Evolutionary conservation across 2,113 vertebrate species (phyloP).

Genomic region (Blennius ocellaris): DNA sequence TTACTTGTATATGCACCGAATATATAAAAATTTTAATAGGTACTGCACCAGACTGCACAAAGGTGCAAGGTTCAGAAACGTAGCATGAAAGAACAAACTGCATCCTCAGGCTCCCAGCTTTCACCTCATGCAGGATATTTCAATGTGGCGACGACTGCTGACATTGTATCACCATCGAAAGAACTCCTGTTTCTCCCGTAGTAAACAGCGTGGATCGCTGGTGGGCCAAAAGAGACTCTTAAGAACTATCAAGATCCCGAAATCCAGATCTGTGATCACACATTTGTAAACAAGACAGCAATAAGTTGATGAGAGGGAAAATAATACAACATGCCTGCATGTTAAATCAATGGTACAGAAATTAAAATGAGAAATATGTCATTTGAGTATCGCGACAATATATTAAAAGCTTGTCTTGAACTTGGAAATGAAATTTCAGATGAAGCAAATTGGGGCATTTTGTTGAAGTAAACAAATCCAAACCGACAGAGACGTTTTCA

Average conservation of each 20-base stretch:
- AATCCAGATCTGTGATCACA: slow-evolving; percentile 11
- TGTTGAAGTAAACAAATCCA: slow-evolving; percentile 50
- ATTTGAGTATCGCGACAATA: slow-evolving; percentile 27
- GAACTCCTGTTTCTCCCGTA: no score
- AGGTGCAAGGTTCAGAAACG: no score
- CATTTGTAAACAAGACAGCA: slow-evolving; percentile 18
- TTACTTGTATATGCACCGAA: no score
- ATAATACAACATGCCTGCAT: slow-evolving; percentile 83
- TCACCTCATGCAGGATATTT: no score
- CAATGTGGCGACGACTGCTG: no score
- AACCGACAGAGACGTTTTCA: slow-evolving; percentile 46
- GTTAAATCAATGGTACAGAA: slow-evolving; percentile 67
- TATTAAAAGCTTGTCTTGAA: slow-evolving; percentile 40
- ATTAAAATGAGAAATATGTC: slow-evolving; percentile 18
- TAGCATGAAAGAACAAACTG: no score
- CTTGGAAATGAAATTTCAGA: slow-evolving; percentile 11
- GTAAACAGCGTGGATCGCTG: no score
- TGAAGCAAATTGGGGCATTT: slow-evolving; percentile 6
- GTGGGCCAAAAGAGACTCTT: slow-evolving; percentile 19
- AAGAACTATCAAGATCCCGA: slow-evolving; percentile 17
- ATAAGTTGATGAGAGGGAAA: slow-evolving; percentile 6
- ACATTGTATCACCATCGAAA: no score
- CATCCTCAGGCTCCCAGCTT: no score
- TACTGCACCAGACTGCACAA: no score
- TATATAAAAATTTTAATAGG: no score